Percentiles rank a stretch among this genome's conserved stretches.
Evolutionary conservation across 2,797 vertebrate genomes (phyloP).

Genomic region (Chaunax sp.): DNA sequence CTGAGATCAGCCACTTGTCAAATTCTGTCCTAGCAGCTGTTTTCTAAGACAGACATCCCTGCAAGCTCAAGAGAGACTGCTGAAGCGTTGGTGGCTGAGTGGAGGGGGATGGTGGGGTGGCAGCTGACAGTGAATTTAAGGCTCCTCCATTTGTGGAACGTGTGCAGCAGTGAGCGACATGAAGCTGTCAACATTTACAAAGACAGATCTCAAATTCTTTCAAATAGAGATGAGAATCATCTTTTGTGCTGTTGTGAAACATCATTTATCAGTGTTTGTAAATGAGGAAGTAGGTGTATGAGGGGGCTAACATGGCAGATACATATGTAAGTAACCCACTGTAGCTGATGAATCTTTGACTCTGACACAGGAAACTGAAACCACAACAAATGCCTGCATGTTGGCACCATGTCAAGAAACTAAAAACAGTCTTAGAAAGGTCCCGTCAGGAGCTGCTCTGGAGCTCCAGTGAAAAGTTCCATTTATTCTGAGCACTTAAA

Average conservation of each 20-base stretch:
- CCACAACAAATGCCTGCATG: slow-evolving; percentile 8
- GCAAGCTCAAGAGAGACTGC: slow-evolving; percentile 27
- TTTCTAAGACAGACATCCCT: slow-evolving; percentile 7
- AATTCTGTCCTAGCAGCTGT: slow-evolving; percentile 26
- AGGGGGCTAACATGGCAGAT: neutral
- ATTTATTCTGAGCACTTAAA: no score
- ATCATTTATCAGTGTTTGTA: neutral
- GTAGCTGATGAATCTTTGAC: neutral
- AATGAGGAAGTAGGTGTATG: neutral
- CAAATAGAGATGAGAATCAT: neutral
- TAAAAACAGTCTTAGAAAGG: neutral
- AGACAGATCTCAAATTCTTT: neutral
- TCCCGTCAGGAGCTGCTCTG: no score
- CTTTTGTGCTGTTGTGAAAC: neutral
- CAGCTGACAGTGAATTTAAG: neutral
- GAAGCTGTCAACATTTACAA: neutral
- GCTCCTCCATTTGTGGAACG: neutral
- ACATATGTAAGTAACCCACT: no score
- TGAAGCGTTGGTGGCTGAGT: slow-evolving; percentile 22
- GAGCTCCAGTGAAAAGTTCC: neutral
- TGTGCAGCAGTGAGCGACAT: neutral
- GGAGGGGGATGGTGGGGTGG: neutral
- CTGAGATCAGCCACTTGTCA: slow-evolving; percentile 11
- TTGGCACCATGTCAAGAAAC: neutral
- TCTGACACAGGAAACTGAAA: slow-evolving; percentile 9